Evolutionary conservation across 2,113 vertebrate genomes (phyloP), one percentile per base, ranked within the genome.

Genomic region (Indri indri): DNA sequence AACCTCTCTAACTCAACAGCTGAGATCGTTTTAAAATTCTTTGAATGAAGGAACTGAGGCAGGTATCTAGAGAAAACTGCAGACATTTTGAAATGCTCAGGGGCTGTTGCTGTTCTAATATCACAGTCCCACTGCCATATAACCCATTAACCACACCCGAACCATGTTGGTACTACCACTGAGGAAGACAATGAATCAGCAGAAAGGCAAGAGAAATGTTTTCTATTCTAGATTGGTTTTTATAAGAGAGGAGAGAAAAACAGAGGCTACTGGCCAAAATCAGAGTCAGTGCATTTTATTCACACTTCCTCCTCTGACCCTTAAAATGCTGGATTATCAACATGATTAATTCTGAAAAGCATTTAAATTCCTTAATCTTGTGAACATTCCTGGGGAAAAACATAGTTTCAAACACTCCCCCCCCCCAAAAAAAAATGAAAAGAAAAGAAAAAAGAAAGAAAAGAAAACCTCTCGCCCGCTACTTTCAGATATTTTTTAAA

Each of bases 401-500:
- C 42, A 77, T 25, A 40, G 54, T 71, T 92, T 71, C 66, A 87
- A 79, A 91, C 70, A 82, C 77, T 76, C 89, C 22, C 12, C 14
- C 25, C 25, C 25, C 25, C 25, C 34, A 52, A 81, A 50, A 32
- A 63, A 81, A 77, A 54, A 54, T 3, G 71, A 17, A 22, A 63
- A n/a, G 27, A 42, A 30, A 23, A 3, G 17, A 22, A 74, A 74
- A 7, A 42, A 73, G 71, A 40, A 30, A 74, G 47, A 23, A 61
- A 89, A 50, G 92, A 94, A 90, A 40, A 52, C 23, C 22, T 93
- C 45, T 93, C 81, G 97, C 94, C 97, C 90, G 76, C 83, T 88
- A 71, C 50, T 95, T 90, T 88, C 47, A 65, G 87, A 68, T 63
- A 40, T n/a, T 87, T 82, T 82, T 70, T 12, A 9, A 83, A 92